Evolutionary conservation across 2,113 vertebrate genomes (phyloP).

Genomic region (Rhinolophus ferrumequinum): DNA sequence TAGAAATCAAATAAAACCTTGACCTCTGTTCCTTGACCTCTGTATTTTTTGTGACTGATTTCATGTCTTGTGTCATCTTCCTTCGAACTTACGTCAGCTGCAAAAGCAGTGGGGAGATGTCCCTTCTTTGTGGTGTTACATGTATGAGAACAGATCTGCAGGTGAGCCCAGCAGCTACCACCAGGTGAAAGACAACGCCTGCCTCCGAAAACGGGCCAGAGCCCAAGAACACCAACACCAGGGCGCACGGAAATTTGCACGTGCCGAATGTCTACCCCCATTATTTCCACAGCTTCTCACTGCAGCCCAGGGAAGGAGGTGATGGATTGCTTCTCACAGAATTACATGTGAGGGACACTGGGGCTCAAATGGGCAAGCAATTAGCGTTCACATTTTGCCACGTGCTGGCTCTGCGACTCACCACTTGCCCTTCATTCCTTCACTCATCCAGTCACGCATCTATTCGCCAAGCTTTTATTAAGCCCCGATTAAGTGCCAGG

Average conservation of each 20-base stretch:
- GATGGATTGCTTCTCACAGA: background rate
- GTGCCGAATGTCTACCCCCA: accelerated
- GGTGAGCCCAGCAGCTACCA: background rate
- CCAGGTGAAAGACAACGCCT: background rate
- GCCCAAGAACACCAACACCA: accelerated
- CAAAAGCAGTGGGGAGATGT: accelerated
- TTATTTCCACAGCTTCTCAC: background rate
- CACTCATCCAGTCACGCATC: background rate
- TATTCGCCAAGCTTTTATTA: background rate
- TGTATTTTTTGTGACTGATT: background rate
- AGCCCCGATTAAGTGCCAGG: background rate
- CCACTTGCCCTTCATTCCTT: accelerated
- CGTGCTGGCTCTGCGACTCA: background rate
- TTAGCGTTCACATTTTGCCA: accelerated
- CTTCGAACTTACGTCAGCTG: background rate
- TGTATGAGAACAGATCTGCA: accelerated
- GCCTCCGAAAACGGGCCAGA: background rate
- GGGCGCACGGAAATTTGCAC: accelerated
- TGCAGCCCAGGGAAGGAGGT: background rate
- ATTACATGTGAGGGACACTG: background rate
- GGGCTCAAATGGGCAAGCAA: background rate
- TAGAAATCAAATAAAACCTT: background rate
- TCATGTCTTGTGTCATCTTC: background rate
- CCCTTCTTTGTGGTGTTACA: accelerated
- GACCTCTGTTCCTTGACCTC: background rate